Evolutionary conservation across 2,797 vertebrate genomes (phyloP).

Genomic region (Cuculus canorus): DNA sequence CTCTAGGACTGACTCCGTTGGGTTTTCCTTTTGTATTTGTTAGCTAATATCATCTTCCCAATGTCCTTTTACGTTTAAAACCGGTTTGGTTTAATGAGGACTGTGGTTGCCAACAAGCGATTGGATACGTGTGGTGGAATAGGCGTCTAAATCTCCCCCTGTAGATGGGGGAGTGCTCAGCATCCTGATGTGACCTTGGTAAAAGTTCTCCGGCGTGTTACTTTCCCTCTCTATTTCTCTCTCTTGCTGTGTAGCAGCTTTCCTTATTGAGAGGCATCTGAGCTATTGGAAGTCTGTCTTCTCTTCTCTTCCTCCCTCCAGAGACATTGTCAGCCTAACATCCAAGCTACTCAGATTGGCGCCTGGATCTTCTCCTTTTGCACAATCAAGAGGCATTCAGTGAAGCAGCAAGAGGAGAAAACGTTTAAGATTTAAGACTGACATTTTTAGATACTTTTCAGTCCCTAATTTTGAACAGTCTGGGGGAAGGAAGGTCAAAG

Average conservation of each 20-base stretch:
- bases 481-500: not conserved
- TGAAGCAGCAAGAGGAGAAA: not conserved
- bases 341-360: slow-evolving; percentile 9
- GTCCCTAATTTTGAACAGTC: not conserved
- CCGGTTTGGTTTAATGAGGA: slow-evolving; percentile 18
- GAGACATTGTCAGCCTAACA: slow-evolving; percentile 46
- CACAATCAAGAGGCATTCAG: slow-evolving; percentile 58
- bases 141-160: slow-evolving; percentile 22
- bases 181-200: slow-evolving; percentile 62
- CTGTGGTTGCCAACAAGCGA: slow-evolving; percentile 30
- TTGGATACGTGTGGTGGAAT: not conserved
- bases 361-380: slow-evolving; percentile 35
- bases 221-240: slow-evolving; percentile 55
- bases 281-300: slow-evolving; percentile 64
- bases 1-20: not conserved
- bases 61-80: not conserved
- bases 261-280: not conserved
- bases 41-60: not conserved
- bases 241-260: slow-evolving; percentile 47
- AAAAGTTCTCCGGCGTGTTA: not conserved
- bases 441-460: not conserved
- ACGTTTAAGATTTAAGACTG: not conserved
- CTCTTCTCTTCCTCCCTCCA: slow-evolving; percentile 32
- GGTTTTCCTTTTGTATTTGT: not conserved
- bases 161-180: slow-evolving; percentile 21